These are phyloP conservation scores for Mastigias papua DNA, from an alignment of 30 jellyfish, hydroid and myxozoan genomes.

Conservation along the genomic window DNA sequence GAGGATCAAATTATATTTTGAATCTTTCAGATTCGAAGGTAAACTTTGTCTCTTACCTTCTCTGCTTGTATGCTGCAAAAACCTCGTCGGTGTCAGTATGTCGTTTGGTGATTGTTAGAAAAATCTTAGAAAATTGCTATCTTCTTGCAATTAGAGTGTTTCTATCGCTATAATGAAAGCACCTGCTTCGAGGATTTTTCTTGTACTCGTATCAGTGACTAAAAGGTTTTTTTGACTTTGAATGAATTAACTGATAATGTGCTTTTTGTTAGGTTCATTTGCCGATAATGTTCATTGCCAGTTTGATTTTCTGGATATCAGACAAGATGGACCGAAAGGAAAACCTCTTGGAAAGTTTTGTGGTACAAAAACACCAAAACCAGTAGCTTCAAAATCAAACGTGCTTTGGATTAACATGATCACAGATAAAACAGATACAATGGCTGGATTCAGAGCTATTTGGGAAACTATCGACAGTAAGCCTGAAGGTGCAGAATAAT, in stretches of 20 bases:
- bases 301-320: conserved; percentile 82
- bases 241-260: neutral
- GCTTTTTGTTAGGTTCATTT: conserved; percentile 48
- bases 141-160: too few relatives aligned
- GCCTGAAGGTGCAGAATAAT: conserved; percentile 76
- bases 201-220: too few relatives aligned
- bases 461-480: conserved; percentile 87
- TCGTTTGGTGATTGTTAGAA: too few relatives aligned
- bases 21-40: conserved; percentile 90
- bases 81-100: neutral
- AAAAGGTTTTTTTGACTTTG: neutral
- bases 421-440: conserved; percentile 84
- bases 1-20: conserved; percentile 67
- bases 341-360: conserved; percentile 81
- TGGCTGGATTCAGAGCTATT: conserved; percentile 95
- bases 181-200: too few relatives aligned
- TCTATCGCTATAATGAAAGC: too few relatives aligned
- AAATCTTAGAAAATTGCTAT: too few relatives aligned
- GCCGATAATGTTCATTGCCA: conserved; percentile 79
- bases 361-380: conserved; percentile 84
- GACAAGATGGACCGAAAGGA: conserved; percentile 86
- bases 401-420: conserved; percentile 86
- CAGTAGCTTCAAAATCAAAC: conserved; percentile 76
- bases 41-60: neutral
- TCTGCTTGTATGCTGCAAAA: neutral